phyloP scores from a whole-genome alignment of 2,888 invertebrate genomes.

The Pterostichus madidus region DNA sequence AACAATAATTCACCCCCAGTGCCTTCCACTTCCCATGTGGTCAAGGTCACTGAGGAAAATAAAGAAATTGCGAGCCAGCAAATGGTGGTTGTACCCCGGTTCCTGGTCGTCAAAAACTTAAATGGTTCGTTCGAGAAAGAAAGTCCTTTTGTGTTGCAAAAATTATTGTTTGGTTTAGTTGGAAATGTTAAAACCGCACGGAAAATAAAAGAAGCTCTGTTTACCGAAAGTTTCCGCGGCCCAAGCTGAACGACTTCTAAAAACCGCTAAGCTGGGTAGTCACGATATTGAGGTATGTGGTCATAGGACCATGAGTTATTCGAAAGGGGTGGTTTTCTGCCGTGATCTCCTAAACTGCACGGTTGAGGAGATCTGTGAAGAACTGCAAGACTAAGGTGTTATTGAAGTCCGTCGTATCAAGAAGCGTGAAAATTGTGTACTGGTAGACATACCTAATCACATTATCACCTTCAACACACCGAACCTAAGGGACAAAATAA shows the following conservation, averaged over 20 bases:
- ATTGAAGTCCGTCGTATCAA: constrained; percentile 65
- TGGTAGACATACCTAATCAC: constrained; percentile 63
- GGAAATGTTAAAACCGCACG: too few relatives aligned
- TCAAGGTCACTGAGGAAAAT: neutral
- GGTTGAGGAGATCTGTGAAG: constrained; percentile 66
- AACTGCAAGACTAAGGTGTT: constrained; percentile 63
- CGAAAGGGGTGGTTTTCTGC: constrained; percentile 38
- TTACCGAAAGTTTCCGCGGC: neutral
- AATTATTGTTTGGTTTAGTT: neutral
- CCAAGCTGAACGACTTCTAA: too few relatives aligned
- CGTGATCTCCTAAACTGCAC: constrained; percentile 68
- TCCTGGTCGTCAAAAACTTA: neutral
- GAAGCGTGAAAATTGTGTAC: constrained; percentile 40
- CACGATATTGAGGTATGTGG: too few relatives aligned
- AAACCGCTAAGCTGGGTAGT: too few relatives aligned
- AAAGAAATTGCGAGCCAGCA: neutral
- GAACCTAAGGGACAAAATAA: constrained; percentile 62
- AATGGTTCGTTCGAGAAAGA: constrained; percentile 4
- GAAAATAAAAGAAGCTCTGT: neutral
- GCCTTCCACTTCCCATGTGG: too few relatives aligned
- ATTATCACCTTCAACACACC: constrained; percentile 69
- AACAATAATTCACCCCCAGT: neutral
- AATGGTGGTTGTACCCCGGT: neutral
- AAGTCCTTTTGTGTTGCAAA: neutral
- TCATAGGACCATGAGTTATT: too few relatives aligned